A percentile compares a stretch with the other conserved stretches of the same genome.
Evolutionary conservation across 2,113 vertebrate genomes (phyloP).

Genomic region (Melospiza melodia): DNA sequence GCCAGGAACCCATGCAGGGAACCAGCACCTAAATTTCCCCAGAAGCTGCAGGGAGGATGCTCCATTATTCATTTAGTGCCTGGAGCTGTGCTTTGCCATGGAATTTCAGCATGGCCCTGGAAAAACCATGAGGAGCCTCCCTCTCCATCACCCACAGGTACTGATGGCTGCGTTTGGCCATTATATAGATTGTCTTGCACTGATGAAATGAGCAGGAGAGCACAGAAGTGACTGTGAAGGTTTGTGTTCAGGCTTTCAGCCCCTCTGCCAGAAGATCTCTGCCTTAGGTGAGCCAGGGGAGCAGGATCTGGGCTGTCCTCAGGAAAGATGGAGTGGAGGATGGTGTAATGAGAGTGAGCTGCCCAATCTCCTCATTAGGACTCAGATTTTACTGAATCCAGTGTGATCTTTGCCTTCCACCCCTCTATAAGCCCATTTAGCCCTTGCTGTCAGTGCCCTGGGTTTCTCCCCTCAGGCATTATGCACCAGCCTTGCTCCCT

Average conservation of each 20-base stretch:
- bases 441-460: neutral
- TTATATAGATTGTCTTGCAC: neutral
- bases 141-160: neutral
- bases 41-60: neutral
- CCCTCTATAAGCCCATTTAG: neutral
- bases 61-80: neutral
- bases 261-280: neutral
- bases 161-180: neutral
- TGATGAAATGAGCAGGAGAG: neutral
- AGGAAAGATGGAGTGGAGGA: neutral
- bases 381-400: neutral
- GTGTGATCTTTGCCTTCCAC: neutral
- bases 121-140: neutral
- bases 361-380: neutral
- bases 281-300: neutral
- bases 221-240: neutral
- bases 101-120: neutral
- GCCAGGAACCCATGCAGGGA: neutral
- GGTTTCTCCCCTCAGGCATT: neutral
- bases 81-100: neutral
- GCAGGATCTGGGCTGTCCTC: neutral
- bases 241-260: neutral
- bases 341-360: rapidly evolving
- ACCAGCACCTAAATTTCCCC: neutral
- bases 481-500: neutral